Evolutionary conservation across 1,140 invertebrate genomes (phyloP), one percentile per base, ranked within the genome.

Genomic region (Wasmannia auropunctata): DNA sequence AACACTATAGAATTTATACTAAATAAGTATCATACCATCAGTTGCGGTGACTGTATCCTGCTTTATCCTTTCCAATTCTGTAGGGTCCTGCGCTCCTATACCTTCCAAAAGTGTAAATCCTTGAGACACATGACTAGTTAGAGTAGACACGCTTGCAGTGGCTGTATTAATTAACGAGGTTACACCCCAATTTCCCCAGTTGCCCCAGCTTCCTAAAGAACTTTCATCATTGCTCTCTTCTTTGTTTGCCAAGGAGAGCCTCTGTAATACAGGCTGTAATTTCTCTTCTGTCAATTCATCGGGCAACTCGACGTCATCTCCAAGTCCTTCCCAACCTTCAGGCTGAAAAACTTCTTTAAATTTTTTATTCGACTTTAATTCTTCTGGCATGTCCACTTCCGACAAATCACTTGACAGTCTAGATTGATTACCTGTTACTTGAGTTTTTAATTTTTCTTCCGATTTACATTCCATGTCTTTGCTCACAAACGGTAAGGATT

Each of bases 91-190:
- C 8, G 96, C 96, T 34, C 97, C 97, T 51, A 96, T 96, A 63
- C 96, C 96, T 95, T 98, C 97, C 81, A 98, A 93, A 16, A 98
- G 97, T 62, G 97, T 96, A 11, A 98, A 93, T 25, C 97, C 97
- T 90, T 97, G 97, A 86, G 97, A 97, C 14, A 98, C 97, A 92
- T 98, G 97, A 88, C 93, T 97, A 0, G 97, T 98, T 43, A 98
- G 95, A 25, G 96, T 97, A 16, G 96, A 96, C 11, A 98, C 96
- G 34, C 97, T 96, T 62, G 96, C 96, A 31, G 96, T 96, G 4
- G 98, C 98, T 22, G 97, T 96, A 83, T 96, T 97, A 22, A 98
- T 92, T 3, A 98, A 93, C 0, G 97, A 97, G 60, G 97, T 96
- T 16, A 98, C 96, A 75, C 96, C 97, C 95, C 95, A 96, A 46